phyloP scores from a whole-genome alignment of 1,140 invertebrate species.

The Capitella teleta region DNA sequence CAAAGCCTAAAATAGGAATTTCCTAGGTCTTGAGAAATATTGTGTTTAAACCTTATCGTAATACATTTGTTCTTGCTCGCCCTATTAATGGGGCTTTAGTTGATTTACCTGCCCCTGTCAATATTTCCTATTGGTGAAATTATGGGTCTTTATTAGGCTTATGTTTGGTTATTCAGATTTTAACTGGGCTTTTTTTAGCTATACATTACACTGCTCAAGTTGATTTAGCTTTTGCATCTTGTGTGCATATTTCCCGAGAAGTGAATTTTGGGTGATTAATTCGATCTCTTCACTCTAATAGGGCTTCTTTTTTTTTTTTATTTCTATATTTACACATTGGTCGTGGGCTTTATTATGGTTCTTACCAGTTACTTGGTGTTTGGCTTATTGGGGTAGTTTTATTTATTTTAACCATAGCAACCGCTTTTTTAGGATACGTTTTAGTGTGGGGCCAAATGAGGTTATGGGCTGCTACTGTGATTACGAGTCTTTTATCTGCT shows the following conservation, averaged over 20 bases:
- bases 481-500: conserved; percentile 22
- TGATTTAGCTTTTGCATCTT: conserved; percentile 17
- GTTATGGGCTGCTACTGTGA: conserved; percentile 21
- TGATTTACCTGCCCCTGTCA: conserved; percentile 7
- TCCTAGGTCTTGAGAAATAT: too few species aligned
- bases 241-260: conserved; percentile 21
- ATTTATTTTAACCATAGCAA: conserved; percentile 18
- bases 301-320: conserved; percentile 24
- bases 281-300: conserved; percentile 21
- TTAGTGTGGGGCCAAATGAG: conserved; percentile 21
- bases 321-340: conserved; percentile 22
- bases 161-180: conserved; percentile 17
- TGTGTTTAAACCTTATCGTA: conserved; percentile 11
- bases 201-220: conserved; percentile 17
- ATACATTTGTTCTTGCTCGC: conserved; percentile 1
- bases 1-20: too few species aligned
- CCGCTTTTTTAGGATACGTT: conserved; percentile 20
- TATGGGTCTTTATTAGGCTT: conserved; percentile 21
- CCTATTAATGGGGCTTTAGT: conserved; percentile 7
- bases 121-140: conserved; percentile 17
- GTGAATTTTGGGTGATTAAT: conserved; percentile 19
- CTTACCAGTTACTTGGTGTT: conserved; percentile 15
- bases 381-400: conserved; percentile 17
- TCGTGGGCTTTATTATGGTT: conserved; percentile 19
- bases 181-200: conserved; percentile 18